Conservation (phyloP, 37 sponge, comb jelly and placozoan genomes). For the Cladorhizidae sp. region DNA sequence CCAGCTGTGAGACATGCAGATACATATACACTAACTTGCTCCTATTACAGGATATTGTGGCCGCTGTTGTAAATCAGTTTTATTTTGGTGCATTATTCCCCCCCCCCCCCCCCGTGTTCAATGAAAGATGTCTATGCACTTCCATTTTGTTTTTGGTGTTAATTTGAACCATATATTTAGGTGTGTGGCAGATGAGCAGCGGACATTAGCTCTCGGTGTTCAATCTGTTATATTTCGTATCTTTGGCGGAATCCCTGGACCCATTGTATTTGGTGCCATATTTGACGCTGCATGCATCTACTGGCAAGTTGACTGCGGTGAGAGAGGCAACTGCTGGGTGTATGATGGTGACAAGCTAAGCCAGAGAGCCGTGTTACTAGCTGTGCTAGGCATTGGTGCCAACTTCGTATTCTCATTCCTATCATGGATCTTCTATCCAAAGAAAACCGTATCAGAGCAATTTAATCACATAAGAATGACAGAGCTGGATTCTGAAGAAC, state of each 20-base stretch:
- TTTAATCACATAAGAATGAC: neutral
- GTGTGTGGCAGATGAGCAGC: conserved; percentile 78
- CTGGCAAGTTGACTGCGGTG: conserved; percentile 59
- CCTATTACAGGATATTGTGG: too few relatives aligned
- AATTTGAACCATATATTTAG: too few relatives aligned
- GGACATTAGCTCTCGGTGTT: conserved; percentile 67
- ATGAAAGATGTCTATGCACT: neutral
- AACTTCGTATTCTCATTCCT: conserved; percentile 15
- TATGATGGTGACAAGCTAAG: conserved; percentile 61
- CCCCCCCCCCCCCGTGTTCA: too few relatives aligned
- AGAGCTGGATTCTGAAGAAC: neutral
- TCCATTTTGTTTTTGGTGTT: too few relatives aligned
- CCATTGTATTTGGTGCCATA: conserved; percentile 69
- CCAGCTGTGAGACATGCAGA: too few relatives aligned
- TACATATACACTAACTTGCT: too few relatives aligned
- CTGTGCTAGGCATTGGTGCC: neutral
- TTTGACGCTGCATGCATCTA: conserved; percentile 67
- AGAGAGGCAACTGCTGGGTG: conserved; percentile 78
- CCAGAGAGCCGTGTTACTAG: conserved; percentile 5
- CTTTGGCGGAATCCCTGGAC: conserved; percentile 80
- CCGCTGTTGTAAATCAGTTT: too few relatives aligned
- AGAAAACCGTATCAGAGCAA: neutral
- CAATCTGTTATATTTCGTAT: conserved; percentile 63
- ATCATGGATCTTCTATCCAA: conserved; percentile 28
- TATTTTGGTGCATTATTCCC: too few relatives aligned